These are phyloP conservation scores for Phylloscopus trochiloides DNA, from an alignment of 2,113 vertebrate genomes.

Conservation along the genomic window DNA sequence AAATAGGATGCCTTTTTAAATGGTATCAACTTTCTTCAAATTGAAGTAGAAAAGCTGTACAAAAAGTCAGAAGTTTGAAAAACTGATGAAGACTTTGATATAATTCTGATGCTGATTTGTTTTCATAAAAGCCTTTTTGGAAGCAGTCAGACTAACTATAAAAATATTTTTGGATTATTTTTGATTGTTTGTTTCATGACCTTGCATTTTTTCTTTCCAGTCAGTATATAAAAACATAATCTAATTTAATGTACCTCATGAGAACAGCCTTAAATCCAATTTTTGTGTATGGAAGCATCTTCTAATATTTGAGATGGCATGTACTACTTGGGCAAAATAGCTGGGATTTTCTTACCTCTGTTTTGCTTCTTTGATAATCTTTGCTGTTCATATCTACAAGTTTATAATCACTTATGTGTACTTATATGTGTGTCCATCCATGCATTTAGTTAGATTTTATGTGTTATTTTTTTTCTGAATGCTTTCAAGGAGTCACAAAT, in stretches of 20 bases:
- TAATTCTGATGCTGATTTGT: neutral
- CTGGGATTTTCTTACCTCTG: neutral
- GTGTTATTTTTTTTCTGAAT: neutral
- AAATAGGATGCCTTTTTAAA: neutral
- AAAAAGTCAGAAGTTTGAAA: neutral
- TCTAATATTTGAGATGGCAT: neutral
- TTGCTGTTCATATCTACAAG: neutral
- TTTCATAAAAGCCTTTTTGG: constrained; percentile 21
- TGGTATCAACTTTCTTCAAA: neutral
- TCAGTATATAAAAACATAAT: neutral
- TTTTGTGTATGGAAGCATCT: neutral
- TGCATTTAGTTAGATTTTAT: neutral
- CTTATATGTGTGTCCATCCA: too few relatives aligned
- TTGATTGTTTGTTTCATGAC: neutral
- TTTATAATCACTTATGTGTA: neutral
- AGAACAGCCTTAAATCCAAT: neutral
- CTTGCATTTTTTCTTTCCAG: neutral
- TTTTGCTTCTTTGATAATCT: neutral
- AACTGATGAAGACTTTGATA: neutral
- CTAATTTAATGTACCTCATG: neutral
- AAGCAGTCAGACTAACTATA: neutral
- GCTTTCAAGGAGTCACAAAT: neutral
- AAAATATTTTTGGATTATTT: neutral
- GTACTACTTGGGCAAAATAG: neutral
- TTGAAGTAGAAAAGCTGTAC: neutral